Percentiles rank a stretch among this genome's conserved stretches.
Conservation (phyloP, 2,113 vertebrate species). For the Andinoacara biseriatus region DNA sequence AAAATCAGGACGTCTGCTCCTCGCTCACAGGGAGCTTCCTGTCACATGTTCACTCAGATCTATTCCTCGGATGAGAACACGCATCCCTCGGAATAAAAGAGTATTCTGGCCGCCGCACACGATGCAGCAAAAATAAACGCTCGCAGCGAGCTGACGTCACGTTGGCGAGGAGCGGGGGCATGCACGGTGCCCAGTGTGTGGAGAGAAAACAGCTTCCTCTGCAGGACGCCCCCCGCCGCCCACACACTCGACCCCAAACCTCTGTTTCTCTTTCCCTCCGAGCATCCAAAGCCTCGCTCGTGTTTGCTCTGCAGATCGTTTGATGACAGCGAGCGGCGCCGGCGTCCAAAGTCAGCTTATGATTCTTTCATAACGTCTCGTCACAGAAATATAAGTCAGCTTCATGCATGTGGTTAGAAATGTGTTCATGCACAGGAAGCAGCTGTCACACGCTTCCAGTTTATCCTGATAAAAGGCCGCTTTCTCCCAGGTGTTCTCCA, state of each 20-base stretch:
- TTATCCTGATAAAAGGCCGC: not conserved
- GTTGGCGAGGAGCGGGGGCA: constrained; percentile 40
- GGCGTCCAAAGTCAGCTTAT: constrained; percentile 45
- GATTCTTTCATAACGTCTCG: constrained; percentile 31
- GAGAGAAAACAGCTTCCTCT: constrained; percentile 79
- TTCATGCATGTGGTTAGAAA: not conserved
- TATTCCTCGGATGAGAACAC: constrained; percentile 1
- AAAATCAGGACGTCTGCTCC: not conserved
- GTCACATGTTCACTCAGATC: not conserved
- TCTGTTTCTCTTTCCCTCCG: constrained; percentile 76
- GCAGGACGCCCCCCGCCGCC: constrained; percentile 64
- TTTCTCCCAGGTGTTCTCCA: not conserved
- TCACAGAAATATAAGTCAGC: constrained; percentile 5
- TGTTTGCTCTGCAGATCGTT: constrained; percentile 64
- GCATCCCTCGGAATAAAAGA: constrained; percentile 52
- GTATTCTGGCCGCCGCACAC: constrained; percentile 70
- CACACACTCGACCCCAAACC: constrained; percentile 50
- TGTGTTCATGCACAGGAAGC: not conserved
- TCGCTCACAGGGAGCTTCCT: not conserved
- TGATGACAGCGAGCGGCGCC: constrained; percentile 61
- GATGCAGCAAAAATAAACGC: constrained; percentile 79
- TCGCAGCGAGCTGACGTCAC: constrained; percentile 68
- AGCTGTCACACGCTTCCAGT: not conserved
- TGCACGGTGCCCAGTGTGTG: constrained; percentile 68
- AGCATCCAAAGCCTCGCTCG: constrained; percentile 64